Evolutionary conservation across 2,888 invertebrate species (phyloP), one percentile per base, ranked within the genome.

Genomic region (Sphaerophoria rueppellii): DNA sequence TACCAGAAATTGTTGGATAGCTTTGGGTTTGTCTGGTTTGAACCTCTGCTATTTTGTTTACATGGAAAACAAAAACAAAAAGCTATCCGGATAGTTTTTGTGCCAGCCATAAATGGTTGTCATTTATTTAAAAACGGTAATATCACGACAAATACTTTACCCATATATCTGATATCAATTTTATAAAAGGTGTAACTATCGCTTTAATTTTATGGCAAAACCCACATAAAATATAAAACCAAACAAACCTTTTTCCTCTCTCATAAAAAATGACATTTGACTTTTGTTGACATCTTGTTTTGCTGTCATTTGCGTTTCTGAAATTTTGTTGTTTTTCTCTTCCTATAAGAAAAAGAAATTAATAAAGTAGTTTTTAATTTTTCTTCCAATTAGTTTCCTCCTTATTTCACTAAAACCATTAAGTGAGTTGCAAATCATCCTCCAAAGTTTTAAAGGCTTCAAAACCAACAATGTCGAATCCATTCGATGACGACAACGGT

Each of bases 401-500:
- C 54, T 67, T 12, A 4, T 40, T 63, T 63, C 43, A 6, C 0
- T 2, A 54, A 3, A 32, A 34, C 34, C 4, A 11, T 14, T 6
- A 9, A 54, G 24, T 24, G 24, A 2, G 24, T 24, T 24, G 24
- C 24, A 67, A 67, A 35, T 14, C 14, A 57, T 16, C 3, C 55
- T 16, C 57, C n/a, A 34, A 11, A 43, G 4, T 1, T 4, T 48
- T 46, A 12, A 0, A 14, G 57, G 37, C 48, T 54, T 35, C 40
- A 50, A n/a, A 24, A 12, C 16, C 16, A 40, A 16, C 16, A n/a
- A 89, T 89, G 89, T 88, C 88, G 6, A 91, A 91, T 89, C 90
- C 91, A 6, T 91, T 91, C 69, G 91, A 89, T n/a, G 90, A 89
- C 3, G 88, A 89, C 16, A 78, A 14, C 48, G 92, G 91, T 4